phyloP scores from a whole-genome alignment of 2,888 invertebrate species.

The Xestobium rufovillosum region DNA sequence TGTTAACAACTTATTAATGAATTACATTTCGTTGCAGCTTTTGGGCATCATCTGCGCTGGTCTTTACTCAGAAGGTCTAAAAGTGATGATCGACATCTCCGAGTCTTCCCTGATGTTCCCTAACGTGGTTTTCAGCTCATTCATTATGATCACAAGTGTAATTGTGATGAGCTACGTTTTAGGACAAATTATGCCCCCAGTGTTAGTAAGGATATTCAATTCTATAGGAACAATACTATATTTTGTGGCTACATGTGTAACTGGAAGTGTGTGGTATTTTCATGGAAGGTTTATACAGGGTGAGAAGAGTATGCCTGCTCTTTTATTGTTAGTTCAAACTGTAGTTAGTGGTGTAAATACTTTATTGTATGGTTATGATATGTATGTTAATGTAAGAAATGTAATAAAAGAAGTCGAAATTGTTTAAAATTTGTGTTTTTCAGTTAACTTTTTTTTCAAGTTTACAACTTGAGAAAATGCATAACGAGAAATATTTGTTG shows the following conservation, averaged over 20 bases:
- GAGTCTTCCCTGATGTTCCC: conserved; percentile 30
- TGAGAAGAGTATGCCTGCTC: conserved; percentile 13
- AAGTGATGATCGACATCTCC: conserved; percentile 20
- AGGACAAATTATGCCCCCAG: conserved; percentile 32
- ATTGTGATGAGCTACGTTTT: conserved; percentile 32
- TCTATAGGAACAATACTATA: conserved; percentile 31
- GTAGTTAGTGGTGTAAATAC: conserved; percentile 26
- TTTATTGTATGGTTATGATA: conserved; percentile 27
- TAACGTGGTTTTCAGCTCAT: conserved; percentile 32
- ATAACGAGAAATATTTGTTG: too few relatives aligned
- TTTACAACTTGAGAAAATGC: too few relatives aligned
- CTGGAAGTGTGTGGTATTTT: conserved; percentile 20
- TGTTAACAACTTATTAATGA: too few relatives aligned
- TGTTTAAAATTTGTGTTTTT: conserved; percentile 1
- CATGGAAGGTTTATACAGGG: conserved; percentile 12
- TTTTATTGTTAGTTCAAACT: conserved; percentile 24
- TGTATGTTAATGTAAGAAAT: conserved; percentile 26
- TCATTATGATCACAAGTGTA: conserved; percentile 33
- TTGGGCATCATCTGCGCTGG: conserved; percentile 28
- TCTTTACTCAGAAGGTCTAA: conserved; percentile 30
- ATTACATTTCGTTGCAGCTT: conserved; percentile 24
- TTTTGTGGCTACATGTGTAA: conserved; percentile 28
- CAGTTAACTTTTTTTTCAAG: too few relatives aligned
- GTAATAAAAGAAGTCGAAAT: conserved; percentile 14
- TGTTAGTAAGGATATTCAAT: conserved; percentile 32